These are phyloP conservation scores for Eupithecia abbreviata DNA, from an alignment of 2,888 invertebrate species.

Conservation along the genomic window DNA sequence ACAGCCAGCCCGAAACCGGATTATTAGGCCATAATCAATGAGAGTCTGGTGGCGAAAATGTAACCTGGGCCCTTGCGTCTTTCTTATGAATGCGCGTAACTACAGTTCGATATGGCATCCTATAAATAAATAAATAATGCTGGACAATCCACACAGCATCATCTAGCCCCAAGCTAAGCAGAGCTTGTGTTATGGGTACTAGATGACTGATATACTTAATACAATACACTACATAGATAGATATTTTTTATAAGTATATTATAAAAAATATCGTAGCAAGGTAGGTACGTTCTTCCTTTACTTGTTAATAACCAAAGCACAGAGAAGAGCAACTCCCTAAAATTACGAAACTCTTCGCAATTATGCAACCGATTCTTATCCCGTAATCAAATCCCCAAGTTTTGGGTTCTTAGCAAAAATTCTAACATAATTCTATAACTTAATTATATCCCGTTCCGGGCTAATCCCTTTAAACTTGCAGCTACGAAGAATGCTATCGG, in stretches of 20 bases:
- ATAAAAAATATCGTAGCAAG: too few species aligned
- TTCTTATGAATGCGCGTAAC: background rate
- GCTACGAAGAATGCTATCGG: constrained; percentile 59
- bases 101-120: background rate
- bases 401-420: constrained; percentile 39
- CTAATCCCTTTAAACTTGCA: constrained; percentile 57
- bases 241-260: too few species aligned
- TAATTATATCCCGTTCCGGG: constrained; percentile 42
- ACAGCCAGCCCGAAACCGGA: too few species aligned
- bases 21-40: background rate
- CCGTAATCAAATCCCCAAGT: constrained; percentile 40
- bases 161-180: too few species aligned
- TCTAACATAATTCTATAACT: constrained; percentile 46
- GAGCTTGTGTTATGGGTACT: too few species aligned
- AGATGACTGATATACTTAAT: too few species aligned
- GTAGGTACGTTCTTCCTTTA: background rate
- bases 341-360: constrained; percentile 22
- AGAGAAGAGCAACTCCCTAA: background rate
- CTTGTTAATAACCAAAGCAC: background rate
- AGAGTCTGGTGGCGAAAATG: background rate
- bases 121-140: background rate
- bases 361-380: constrained; percentile 38
- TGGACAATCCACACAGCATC: too few species aligned
- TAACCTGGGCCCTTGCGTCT: background rate
- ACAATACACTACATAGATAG: too few species aligned